Percentiles rank a stretch among this genome's conserved stretches.
Conservation (phyloP, 2,888 invertebrate genomes). For the Apoda limacodes region DNA sequence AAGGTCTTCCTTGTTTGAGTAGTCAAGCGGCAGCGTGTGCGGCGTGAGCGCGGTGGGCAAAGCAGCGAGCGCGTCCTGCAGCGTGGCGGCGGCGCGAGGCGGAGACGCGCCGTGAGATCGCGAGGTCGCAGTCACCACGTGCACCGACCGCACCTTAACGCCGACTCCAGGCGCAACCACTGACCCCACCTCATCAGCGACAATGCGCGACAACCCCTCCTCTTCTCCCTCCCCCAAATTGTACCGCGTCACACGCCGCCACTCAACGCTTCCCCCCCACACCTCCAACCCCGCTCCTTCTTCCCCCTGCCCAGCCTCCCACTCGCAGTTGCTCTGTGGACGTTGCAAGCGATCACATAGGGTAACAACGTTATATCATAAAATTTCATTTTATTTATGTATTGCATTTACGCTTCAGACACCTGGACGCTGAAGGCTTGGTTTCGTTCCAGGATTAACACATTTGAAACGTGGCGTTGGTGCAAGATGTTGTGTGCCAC, state of each 20-base stretch:
- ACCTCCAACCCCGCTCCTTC: conserved; percentile 10
- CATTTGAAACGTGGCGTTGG: too few relatives aligned
- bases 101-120: conserved; percentile 5
- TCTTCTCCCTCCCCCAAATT: conserved; percentile 19
- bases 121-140: conserved; percentile 7
- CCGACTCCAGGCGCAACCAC: conserved; percentile 32
- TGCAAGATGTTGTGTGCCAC: too few relatives aligned
- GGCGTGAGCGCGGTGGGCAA: conserved; percentile 22
- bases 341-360: too few relatives aligned
- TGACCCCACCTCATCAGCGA: conserved; percentile 22
- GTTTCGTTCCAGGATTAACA: too few relatives aligned
- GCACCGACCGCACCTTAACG: conserved; percentile 17
- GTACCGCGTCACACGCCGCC: conserved; percentile 36
- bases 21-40: conserved; percentile 25
- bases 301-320: too few relatives aligned
- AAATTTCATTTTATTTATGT: too few relatives aligned
- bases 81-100: conserved; percentile 10
- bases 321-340: too few relatives aligned
- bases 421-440: too few relatives aligned
- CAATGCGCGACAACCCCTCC: conserved; percentile 24
- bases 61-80: conserved; percentile 8
- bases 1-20: conserved; percentile 20
- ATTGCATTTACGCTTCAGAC: too few relatives aligned
- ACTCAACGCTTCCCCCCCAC: conserved; percentile 6
- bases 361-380: too few relatives aligned